Percentiles rank a stretch among this genome's conserved stretches.
Evolutionary conservation across 2,888 invertebrate genomes (phyloP).

Genomic region (Drosophila falleni): DNA sequence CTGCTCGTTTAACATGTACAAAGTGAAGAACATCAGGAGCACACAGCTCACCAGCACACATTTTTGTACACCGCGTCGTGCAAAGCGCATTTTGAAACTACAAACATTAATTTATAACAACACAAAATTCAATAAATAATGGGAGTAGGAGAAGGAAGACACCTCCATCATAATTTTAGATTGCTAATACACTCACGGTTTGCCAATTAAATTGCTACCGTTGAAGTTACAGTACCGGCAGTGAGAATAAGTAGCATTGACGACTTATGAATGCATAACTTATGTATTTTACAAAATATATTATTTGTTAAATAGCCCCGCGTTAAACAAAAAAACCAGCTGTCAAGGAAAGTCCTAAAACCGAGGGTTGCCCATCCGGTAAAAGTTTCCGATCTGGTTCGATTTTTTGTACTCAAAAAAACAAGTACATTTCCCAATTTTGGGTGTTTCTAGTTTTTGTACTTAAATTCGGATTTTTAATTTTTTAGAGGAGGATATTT

Average conservation of each 20-base stretch:
- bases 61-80: conserved; percentile 67
- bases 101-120: background rate
- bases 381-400: too few species aligned
- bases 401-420: too few species aligned
- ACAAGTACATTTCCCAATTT: too few species aligned
- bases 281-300: background rate
- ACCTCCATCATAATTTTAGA: background rate
- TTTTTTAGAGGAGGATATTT: too few species aligned
- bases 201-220: background rate
- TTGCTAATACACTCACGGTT: background rate
- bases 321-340: conserved; percentile 19
- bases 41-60: conserved; percentile 33
- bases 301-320: conserved; percentile 27
- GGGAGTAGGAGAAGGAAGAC: background rate
- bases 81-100: conserved; percentile 62
- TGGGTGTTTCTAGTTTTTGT: too few species aligned
- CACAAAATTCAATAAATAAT: conserved; percentile 13
- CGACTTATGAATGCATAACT: background rate
- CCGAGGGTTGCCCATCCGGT: too few species aligned
- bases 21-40: conserved; percentile 36
- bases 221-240: background rate
- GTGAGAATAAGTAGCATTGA: too few species aligned
- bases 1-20: conserved; percentile 48
- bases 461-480: too few species aligned
- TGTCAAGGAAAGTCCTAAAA: background rate